phyloP scores from a whole-genome alignment of 1,140 invertebrate genomes.

The Aphis gossypii region DNA sequence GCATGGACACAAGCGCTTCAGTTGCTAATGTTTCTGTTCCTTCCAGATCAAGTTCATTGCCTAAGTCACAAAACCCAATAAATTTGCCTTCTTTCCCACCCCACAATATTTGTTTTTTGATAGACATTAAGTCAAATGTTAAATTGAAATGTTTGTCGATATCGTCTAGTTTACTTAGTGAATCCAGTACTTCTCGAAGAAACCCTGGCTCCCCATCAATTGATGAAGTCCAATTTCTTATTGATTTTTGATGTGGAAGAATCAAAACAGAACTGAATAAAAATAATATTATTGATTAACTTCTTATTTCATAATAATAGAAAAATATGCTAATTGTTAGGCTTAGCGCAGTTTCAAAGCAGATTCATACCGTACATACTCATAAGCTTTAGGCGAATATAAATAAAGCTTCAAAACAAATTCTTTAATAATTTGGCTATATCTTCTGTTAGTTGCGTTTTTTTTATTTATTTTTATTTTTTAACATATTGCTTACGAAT shows the following conservation, averaged over 20 bases:
- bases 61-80: background rate
- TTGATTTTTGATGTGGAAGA: background rate
- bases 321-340: too few species aligned
- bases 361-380: background rate
- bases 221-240: conserved; percentile 15
- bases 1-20: background rate
- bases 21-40: background rate
- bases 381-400: background rate
- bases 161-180: too few species aligned
- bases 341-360: too few species aligned
- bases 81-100: background rate
- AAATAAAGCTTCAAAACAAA: conserved; percentile 17
- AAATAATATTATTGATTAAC: too few species aligned
- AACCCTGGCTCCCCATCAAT: background rate
- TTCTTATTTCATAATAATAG: too few species aligned
- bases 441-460: background rate
- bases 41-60: background rate
- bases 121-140: background rate
- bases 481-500: background rate
- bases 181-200: background rate
- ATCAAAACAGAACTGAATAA: too few species aligned
- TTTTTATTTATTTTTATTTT: background rate
- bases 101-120: background rate
- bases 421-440: background rate
- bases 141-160: too few species aligned